Evolutionary conservation across 35 echinoderm and acorn worm genomes (phyloP).

Genomic region (Apostichopus parvimensis): DNA sequence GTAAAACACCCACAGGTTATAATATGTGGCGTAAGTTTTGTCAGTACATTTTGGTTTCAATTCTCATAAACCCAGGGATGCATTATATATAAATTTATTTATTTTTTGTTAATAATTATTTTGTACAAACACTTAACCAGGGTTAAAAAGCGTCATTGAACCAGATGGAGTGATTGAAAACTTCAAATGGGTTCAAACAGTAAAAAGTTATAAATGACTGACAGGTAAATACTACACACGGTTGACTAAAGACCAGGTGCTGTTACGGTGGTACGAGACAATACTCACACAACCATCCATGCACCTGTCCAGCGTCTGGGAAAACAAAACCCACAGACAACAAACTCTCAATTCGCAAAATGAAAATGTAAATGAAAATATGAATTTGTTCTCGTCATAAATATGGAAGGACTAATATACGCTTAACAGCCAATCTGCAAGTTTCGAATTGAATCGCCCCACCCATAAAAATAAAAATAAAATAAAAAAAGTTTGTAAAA

Average conservation of each 20-base stretch:
- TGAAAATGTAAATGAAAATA: too few relatives aligned
- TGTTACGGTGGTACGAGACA: neutral
- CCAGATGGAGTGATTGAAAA: neutral
- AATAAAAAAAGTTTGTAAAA: too few relatives aligned
- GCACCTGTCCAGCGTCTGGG: neutral
- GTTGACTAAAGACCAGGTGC: constrained; percentile 19
- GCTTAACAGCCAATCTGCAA: too few relatives aligned
- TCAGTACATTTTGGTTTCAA: neutral
- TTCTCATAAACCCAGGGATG: neutral
- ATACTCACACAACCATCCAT: constrained; percentile 4
- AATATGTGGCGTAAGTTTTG: too few relatives aligned
- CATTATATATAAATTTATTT: neutral
- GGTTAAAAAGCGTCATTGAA: neutral
- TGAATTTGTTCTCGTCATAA: too few relatives aligned
- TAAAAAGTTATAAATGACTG: constrained; percentile 40
- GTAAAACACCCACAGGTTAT: too few relatives aligned
- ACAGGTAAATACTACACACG: neutral
- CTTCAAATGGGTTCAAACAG: neutral
- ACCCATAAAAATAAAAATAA: too few relatives aligned
- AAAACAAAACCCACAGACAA: neutral
- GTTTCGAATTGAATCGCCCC: too few relatives aligned
- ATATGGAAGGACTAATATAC: too few relatives aligned
- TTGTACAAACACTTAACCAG: neutral
- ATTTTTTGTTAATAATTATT: neutral
- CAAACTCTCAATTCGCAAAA: neutral